A percentile compares a stretch with the other conserved stretches of the same genome.
Evolutionary conservation across 2,113 vertebrate genomes (phyloP).

Genomic region (Sigmodon hispidus): DNA sequence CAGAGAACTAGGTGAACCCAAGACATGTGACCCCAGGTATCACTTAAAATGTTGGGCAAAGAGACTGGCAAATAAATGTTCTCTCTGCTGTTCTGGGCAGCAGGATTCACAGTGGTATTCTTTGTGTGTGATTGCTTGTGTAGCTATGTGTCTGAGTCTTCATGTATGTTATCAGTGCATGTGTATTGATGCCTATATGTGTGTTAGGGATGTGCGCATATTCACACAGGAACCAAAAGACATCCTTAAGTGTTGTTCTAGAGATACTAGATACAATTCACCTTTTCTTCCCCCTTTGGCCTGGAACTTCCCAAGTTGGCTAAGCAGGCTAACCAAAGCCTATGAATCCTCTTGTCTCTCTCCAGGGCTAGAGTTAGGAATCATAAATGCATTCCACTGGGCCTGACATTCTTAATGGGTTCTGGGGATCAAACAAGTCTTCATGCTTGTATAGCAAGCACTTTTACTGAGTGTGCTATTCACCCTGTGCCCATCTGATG

Average conservation of each 20-base stretch:
- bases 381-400: background rate
- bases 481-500: background rate
- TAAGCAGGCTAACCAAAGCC: background rate
- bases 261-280: background rate
- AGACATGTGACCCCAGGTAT: background rate
- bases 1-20: slow-evolving; percentile 8
- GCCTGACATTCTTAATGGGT: background rate
- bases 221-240: background rate
- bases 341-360: background rate
- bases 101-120: background rate
- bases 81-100: background rate
- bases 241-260: background rate
- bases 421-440: background rate
- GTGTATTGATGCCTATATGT: background rate
- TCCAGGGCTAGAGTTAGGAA: background rate
- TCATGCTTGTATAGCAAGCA: background rate
- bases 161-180: background rate
- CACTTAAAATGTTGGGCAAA: background rate
- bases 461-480: background rate
- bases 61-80: background rate
- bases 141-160: background rate
- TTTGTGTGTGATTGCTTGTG: background rate
- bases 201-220: background rate
- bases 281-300: background rate
- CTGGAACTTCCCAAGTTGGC: background rate